phyloP scores from a whole-genome alignment of 2,888 invertebrate genomes.

The Hydraecia micacea region DNA sequence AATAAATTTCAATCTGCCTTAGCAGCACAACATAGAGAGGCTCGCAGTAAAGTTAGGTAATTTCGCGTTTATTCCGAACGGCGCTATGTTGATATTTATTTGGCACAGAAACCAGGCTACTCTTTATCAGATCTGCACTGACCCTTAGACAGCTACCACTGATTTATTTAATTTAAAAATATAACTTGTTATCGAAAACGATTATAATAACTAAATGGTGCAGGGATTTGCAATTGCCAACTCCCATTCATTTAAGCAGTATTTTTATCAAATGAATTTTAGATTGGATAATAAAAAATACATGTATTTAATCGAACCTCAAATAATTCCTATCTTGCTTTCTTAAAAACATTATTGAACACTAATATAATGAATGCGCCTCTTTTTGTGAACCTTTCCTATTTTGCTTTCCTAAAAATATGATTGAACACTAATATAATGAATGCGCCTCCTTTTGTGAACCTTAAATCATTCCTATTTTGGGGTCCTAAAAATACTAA shows the following conservation, averaged over 20 bases:
- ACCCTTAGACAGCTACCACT: neutral
- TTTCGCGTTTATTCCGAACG: neutral
- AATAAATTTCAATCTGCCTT: neutral
- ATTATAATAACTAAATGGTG: neutral
- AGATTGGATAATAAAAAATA: neutral
- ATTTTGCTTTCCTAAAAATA: neutral
- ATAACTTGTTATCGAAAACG: neutral
- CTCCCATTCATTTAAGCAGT: neutral
- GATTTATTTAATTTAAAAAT: neutral
- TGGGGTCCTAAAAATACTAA: neutral
- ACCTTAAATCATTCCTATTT: neutral
- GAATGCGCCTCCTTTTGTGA: neutral
- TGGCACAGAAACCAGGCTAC: neutral
- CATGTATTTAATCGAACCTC: neutral
- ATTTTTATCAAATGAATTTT: neutral
- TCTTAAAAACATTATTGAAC: neutral
- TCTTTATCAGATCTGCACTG: neutral
- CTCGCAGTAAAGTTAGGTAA: neutral
- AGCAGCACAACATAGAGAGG: neutral
- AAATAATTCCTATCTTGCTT: neutral
- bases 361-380: neutral
- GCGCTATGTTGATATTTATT: neutral
- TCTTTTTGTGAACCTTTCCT: neutral
- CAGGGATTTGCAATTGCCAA: neutral
- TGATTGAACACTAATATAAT: neutral